Evolutionary conservation across 1,140 invertebrate species (phyloP), one percentile per base, ranked within the genome.

Genomic region (Apocrypta bakeri): DNA sequence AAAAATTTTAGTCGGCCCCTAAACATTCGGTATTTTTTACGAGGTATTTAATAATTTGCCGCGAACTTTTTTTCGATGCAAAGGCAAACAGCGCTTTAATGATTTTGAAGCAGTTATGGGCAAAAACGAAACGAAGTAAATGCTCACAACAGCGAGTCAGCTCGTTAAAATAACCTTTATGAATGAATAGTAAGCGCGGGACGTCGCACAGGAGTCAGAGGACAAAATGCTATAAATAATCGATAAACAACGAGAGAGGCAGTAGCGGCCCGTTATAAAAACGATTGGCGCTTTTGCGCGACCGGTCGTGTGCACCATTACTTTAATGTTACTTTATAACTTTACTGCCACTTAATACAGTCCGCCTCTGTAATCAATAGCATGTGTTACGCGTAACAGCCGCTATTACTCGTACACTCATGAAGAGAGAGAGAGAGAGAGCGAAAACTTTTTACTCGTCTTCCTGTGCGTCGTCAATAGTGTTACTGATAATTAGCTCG

Each of bases 281-380:
- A 71, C 69, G 78, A 72, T 71, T 63, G 69, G 42, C 40, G 69
- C 68, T 72, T 56, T 80, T 80, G 75, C 48, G 69, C 33, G 61
- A 73, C 21, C 48, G 69, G 61, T 6, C 71, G 33, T 83, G 31
- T 56, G 17, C 48, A 17, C 72, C 42, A 83, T 79, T 76, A 83
- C 72, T 83, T 79, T 74, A 75, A 75, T 69, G 78, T 75, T 83
- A 61, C 77, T 69, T 83, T 75, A 83, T 79, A 75, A 80, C 82
- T 77, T 84, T 80, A 80, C 74, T 80, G 77, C 72, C 72, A 76
- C 74, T 84, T 78, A 84, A 78, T 84, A 56, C 78, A 84, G 31
- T 72, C 42, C 68, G 72, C 21, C 48, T 73, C 56, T 80, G 42
- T 74, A 84, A 84, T 84, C 83, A 84, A 78, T 84, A 80, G 56